Conservation (phyloP, 2,113 vertebrate species). For the Rutilus rutilus region DNA sequence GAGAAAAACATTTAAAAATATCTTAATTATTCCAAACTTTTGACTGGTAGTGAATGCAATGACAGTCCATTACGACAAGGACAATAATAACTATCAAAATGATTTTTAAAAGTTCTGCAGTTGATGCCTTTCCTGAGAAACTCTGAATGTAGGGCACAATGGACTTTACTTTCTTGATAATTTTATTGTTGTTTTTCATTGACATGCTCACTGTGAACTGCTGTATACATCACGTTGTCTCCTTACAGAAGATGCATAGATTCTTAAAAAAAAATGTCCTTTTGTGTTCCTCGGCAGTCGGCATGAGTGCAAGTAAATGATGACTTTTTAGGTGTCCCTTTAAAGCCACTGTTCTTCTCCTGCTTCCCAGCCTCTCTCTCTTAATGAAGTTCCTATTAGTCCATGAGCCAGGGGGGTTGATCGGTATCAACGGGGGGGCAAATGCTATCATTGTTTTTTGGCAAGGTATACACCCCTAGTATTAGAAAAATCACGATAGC, state of each 20-base stretch:
- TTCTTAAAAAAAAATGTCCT: neutral
- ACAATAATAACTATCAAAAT: neutral
- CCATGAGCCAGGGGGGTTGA: too few species aligned
- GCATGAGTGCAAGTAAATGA: neutral
- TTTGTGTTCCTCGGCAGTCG: too few species aligned
- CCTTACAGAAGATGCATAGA: neutral
- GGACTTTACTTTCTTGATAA: neutral
- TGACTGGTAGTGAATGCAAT: neutral
- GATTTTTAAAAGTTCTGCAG: neutral
- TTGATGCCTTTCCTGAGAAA: too few species aligned
- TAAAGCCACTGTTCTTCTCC: neutral
- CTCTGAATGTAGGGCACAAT: neutral
- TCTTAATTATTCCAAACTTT: too few species aligned
- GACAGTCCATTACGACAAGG: neutral
- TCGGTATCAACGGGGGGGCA: too few species aligned
- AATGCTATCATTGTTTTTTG: too few species aligned
- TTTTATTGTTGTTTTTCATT: neutral
- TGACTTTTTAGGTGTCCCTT: neutral
- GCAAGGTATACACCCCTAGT: too few species aligned
- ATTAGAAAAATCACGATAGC: too few species aligned
- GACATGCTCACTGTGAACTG: neutral
- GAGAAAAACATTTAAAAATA: too few species aligned
- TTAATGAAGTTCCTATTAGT: conserved; percentile 36
- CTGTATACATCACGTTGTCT: neutral
- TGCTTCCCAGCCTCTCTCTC: neutral